Evolutionary conservation across 1,140 invertebrate species (phyloP).

Genomic region (Cataglyphis hispanica): DNA sequence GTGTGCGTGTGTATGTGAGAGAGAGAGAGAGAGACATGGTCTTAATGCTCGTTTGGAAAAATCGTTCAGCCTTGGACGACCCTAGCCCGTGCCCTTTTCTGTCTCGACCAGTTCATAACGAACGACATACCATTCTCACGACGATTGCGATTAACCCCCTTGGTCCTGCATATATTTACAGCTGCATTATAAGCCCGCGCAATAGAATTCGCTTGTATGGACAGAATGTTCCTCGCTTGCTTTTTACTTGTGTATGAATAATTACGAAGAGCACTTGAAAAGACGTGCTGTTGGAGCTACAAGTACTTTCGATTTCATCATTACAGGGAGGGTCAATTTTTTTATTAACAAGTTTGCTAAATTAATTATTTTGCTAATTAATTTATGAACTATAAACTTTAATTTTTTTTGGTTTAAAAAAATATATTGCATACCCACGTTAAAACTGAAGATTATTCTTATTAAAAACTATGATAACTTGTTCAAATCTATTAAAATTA

Average conservation of each 20-base stretch:
- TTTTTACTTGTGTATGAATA: slow-evolving; percentile 31
- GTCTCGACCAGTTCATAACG: slow-evolving; percentile 72
- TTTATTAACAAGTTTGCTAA: neutral
- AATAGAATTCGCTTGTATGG: slow-evolving; percentile 1
- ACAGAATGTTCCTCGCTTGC: slow-evolving; percentile 1
- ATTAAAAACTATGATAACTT: neutral
- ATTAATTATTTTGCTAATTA: slow-evolving; percentile 11
- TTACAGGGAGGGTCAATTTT: neutral
- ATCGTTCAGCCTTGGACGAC: slow-evolving; percentile 70
- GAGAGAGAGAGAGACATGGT: slow-evolving; percentile 7
- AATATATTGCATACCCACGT: neutral
- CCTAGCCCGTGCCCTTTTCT: slow-evolving; percentile 73
- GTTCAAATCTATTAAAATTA: neutral
- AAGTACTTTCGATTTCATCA: neutral
- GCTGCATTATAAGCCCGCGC: neutral
- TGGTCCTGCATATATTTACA: slow-evolving; percentile 62
- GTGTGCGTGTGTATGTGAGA: neutral
- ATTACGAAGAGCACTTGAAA: slow-evolving; percentile 10
- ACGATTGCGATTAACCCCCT: slow-evolving; percentile 68
- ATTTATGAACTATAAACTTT: neutral
- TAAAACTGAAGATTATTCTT: neutral
- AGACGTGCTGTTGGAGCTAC: slow-evolving; percentile 13
- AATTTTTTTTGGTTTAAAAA: neutral
- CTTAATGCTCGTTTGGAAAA: slow-evolving; percentile 68
- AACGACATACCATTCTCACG: slow-evolving; percentile 75